These are phyloP conservation scores for Novumbra hubbsi DNA, from an alignment of 2,797 vertebrate species.

Conservation along the genomic window DNA sequence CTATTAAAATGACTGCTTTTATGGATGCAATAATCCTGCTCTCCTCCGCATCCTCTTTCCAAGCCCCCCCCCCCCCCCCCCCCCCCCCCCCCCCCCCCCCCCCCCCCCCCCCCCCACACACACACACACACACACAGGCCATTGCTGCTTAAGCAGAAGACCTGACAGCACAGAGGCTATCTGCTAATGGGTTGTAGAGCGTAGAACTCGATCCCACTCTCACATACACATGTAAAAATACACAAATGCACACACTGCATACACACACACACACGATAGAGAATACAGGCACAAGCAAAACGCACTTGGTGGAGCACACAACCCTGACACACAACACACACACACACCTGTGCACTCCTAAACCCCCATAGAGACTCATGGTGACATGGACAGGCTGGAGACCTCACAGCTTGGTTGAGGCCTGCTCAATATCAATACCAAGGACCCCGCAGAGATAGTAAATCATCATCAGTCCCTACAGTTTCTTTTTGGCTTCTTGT, in stretches of 20 bases:
- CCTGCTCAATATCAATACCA: too few species aligned
- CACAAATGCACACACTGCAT: not conserved
- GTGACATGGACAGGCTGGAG: too few species aligned
- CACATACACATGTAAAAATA: not conserved
- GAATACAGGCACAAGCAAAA: not conserved
- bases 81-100: not conserved
- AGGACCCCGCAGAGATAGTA: not conserved
- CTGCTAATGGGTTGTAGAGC: conserved; percentile 54
- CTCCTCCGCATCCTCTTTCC: conserved; percentile 42
- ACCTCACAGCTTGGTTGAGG: not conserved
- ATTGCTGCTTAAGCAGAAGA: conserved; percentile 60
- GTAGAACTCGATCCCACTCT: not conserved
- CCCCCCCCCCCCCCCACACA: not conserved
- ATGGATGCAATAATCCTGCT: conserved; percentile 72
- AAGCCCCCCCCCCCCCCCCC: not conserved
- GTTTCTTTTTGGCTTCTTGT: too few species aligned
- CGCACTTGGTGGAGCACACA: not conserved
- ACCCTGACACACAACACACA: not conserved
- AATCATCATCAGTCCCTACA: too few species aligned
- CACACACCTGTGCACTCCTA: not conserved
- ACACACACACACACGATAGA: not conserved
- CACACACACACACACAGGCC: not conserved
- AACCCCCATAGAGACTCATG: not conserved
- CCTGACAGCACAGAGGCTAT: conserved; percentile 61
- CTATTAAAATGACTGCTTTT: conserved; percentile 56